These are phyloP conservation scores for Incurvaria masculella DNA, from an alignment of 2,888 invertebrate species.

Conservation along the genomic window DNA sequence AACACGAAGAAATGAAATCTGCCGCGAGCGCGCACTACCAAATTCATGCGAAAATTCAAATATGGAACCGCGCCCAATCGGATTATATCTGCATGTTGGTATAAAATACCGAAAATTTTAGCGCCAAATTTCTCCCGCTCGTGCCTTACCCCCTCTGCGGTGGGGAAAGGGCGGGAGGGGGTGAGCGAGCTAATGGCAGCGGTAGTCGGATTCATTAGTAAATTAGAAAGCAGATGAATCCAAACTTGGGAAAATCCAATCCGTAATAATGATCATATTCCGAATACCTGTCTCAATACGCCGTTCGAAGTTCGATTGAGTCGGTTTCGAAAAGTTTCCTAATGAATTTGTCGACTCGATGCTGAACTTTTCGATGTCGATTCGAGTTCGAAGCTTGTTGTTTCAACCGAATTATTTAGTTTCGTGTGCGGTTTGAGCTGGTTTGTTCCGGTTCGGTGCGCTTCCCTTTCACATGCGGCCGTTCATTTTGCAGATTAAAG, in stretches of 20 bases:
- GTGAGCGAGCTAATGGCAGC: conserved; percentile 42
- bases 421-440: conserved; percentile 39
- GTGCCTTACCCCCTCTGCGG: conserved; percentile 31
- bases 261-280: conserved; percentile 54
- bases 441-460: neutral
- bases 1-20: neutral
- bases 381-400: conserved; percentile 34
- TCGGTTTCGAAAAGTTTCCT: conserved; percentile 21
- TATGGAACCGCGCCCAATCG: conserved; percentile 52
- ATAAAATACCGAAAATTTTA: conserved; percentile 55
- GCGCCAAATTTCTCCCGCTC: conserved; percentile 23
- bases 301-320: conserved; percentile 5
- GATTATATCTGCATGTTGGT: conserved; percentile 52
- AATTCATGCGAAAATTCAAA: conserved; percentile 42
- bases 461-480: neutral
- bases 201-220: conserved; percentile 58
- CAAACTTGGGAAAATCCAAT: conserved; percentile 58
- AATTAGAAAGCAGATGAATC: conserved; percentile 58
- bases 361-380: conserved; percentile 22
- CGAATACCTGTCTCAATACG: conserved; percentile 38
- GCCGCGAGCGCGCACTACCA: conserved; percentile 23
- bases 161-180: conserved; percentile 12
- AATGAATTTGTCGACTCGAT: conserved; percentile 33
- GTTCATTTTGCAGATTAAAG: too few relatives aligned
- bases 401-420: conserved; percentile 50